phyloP scores from a whole-genome alignment of 2,888 invertebrate species.

The Drosophila parthenogenetica region DNA sequence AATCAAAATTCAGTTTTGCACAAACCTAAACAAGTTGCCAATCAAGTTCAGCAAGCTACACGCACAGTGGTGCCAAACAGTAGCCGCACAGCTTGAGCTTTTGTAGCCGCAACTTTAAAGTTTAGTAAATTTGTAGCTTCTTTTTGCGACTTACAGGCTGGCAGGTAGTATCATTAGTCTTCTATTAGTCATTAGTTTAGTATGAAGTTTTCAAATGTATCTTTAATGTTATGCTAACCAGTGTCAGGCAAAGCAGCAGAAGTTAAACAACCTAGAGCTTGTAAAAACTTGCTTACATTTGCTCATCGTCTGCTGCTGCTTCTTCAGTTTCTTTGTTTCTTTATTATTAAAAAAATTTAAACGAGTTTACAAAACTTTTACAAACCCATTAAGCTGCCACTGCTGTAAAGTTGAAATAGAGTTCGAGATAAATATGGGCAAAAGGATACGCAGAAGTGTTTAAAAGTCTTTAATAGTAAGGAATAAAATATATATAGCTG shows the following conservation, averaged over 20 bases:
- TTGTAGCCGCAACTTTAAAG: slow-evolving; percentile 1
- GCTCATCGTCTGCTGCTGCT: slow-evolving; percentile 23
- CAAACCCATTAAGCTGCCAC: slow-evolving; percentile 5
- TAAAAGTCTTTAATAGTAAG: background rate
- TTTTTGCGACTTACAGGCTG: background rate
- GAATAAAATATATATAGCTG: background rate
- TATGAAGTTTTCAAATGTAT: background rate
- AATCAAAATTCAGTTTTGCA: slow-evolving; percentile 55
- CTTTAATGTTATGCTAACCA: slow-evolving; percentile 23
- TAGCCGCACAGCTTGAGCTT: slow-evolving; percentile 6
- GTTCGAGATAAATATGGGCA: background rate
- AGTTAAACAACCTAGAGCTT: slow-evolving; percentile 61
- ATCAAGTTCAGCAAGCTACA: slow-evolving; percentile 52
- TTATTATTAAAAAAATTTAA: slow-evolving; percentile 5
- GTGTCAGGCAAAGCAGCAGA: slow-evolving; percentile 25
- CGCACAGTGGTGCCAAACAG: slow-evolving; percentile 49
- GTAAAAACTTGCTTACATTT: slow-evolving; percentile 69
- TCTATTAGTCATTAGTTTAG: background rate
- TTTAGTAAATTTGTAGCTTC: background rate
- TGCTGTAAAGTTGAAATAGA: background rate
- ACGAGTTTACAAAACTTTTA: slow-evolving; percentile 27
- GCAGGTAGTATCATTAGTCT: background rate
- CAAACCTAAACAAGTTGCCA: slow-evolving; percentile 48
- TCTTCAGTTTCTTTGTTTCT: slow-evolving; percentile 8
- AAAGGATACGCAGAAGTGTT: background rate